These are phyloP conservation scores for Heliconius erato DNA, from an alignment of 2,888 invertebrate species.

Conservation along the genomic window DNA sequence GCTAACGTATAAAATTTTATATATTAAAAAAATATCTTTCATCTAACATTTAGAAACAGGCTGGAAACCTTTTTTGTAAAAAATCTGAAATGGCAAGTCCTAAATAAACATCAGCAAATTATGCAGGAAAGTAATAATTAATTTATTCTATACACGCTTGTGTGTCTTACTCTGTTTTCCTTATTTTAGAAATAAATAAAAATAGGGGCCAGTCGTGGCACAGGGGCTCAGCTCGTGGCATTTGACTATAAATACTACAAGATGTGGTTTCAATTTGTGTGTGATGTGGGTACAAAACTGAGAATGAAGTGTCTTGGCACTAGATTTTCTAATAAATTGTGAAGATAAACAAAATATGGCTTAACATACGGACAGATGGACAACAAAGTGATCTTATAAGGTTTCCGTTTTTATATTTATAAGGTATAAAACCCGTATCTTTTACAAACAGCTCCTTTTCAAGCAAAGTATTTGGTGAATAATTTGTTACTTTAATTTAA, in stretches of 20 bases:
- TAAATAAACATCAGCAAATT: constrained; percentile 65
- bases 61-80: constrained; percentile 7
- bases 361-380: too few relatives aligned
- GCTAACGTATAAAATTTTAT: neutral
- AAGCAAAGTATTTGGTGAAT: too few relatives aligned
- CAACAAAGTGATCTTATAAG: too few relatives aligned
- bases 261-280: too few relatives aligned
- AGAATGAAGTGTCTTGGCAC: neutral
- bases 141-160: constrained; percentile 62
- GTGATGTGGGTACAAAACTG: too few relatives aligned
- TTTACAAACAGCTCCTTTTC: too few relatives aligned
- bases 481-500: too few relatives aligned
- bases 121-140: constrained; percentile 69
- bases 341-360: too few relatives aligned
- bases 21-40: neutral
- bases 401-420: too few relatives aligned
- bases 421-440: too few relatives aligned
- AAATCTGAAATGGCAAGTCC: constrained; percentile 54
- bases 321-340: too few relatives aligned
- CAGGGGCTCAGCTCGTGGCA: neutral
- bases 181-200: constrained; percentile 1
- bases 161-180: constrained; percentile 1
- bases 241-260: too few relatives aligned
- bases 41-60: constrained; percentile 11
- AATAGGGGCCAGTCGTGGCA: neutral